phyloP scores from a whole-genome alignment of 1,140 invertebrate species.

The Dreissena polymorpha region DNA sequence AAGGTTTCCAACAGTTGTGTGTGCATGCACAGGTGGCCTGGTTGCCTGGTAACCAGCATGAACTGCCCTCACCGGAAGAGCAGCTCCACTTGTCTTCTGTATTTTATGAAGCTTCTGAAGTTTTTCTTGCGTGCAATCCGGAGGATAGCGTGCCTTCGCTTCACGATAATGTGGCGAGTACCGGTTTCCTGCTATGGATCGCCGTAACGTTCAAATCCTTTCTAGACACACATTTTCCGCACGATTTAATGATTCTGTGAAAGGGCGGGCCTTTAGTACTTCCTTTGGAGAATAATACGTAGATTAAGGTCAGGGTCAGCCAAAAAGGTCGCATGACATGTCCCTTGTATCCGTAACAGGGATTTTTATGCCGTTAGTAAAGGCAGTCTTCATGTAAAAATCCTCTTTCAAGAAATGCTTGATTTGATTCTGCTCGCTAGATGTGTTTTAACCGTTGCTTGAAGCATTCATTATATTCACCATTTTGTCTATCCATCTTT shows the following conservation, averaged over 20 bases:
- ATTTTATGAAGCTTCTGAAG: not conserved
- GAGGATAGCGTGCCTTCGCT: not conserved
- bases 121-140: not conserved
- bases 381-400: conserved; percentile 66
- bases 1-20: not conserved
- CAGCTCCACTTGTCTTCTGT: not conserved
- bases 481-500: no score
- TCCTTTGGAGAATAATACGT: no score
- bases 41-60: not conserved
- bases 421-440: conserved; percentile 70
- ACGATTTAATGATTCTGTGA: not conserved
- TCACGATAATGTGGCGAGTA: conserved; percentile 25
- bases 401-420: no score
- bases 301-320: no score
- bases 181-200: conserved; percentile 15
- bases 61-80: no score
- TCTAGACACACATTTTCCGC: conserved; percentile 1
- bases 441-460: not conserved
- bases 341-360: conserved; percentile 51
- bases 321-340: no score
- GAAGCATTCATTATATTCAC: no score
- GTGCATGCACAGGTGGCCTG: not conserved
- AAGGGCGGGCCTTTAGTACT: no score
- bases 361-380: conserved; percentile 53
- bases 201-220: conserved; percentile 26